These are phyloP conservation scores for Huso huso DNA, from an alignment of 2,797 vertebrate genomes.

Conservation along the genomic window DNA sequence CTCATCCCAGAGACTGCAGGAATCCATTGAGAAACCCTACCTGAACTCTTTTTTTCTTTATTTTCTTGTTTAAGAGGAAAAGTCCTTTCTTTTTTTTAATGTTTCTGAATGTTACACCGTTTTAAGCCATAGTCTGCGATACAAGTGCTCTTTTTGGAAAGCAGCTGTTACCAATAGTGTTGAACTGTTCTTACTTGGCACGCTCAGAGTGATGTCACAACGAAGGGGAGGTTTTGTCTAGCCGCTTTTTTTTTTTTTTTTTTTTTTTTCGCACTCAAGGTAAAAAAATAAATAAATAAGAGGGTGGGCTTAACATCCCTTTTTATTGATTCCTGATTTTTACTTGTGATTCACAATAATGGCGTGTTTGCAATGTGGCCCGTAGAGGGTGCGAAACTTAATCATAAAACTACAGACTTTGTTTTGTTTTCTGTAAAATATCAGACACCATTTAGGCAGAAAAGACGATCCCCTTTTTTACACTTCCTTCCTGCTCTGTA, in stretches of 20 bases:
- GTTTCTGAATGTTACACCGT: slow-evolving; percentile 46
- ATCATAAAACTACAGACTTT: too few species aligned
- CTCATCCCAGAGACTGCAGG: slow-evolving; percentile 36
- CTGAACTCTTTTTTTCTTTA: slow-evolving; percentile 23
- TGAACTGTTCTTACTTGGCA: slow-evolving; percentile 41
- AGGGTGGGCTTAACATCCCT: slow-evolving; percentile 40
- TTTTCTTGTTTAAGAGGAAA: slow-evolving; percentile 17
- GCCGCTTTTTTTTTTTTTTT: slow-evolving; percentile 22
- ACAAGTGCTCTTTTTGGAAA: slow-evolving; percentile 72
- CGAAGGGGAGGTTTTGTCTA: slow-evolving; percentile 10
- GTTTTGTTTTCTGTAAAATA: too few species aligned
- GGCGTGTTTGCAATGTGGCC: not conserved
- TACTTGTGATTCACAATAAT: slow-evolving; percentile 31
- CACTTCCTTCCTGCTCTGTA: too few species aligned
- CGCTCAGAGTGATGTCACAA: not conserved
- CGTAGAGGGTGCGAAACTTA: too few species aligned
- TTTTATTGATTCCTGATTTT: slow-evolving; percentile 36
- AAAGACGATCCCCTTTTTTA: too few species aligned
- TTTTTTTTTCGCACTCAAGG: too few species aligned
- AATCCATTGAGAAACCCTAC: slow-evolving; percentile 20
- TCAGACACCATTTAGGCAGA: too few species aligned
- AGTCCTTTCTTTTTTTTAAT: slow-evolving; percentile 22
- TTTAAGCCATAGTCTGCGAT: slow-evolving; percentile 66
- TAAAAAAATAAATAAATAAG: slow-evolving; percentile 11
- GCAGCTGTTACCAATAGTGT: slow-evolving; percentile 65